Base-by-base conservation (phyloP, 2,113 vertebrate genomes). In the Tenrec ecaudatus region DNA sequence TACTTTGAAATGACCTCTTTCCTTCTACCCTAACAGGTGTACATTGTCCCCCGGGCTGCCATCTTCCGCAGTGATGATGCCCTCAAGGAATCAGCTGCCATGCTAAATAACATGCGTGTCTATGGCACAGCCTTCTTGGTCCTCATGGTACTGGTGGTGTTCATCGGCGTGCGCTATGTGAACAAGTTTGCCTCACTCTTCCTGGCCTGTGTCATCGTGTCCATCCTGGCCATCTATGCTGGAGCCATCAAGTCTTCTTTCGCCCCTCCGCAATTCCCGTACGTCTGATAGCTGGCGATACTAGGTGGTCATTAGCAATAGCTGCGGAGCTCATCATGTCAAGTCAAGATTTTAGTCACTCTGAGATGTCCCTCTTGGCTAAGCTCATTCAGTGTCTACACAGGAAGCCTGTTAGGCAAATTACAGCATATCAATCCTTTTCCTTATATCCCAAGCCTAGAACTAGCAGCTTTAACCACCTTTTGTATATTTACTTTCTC, bases 101-200 rank as follows among this genome's bases (percentile, higher is more conserved):
- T 99, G 98, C 95, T 99, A 89, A 99, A 99, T 95, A 99, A 99
- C 97, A 99, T 99, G 99, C 98, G 99, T 0, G 97, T 99, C 23
- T 99, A 99, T 69, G 99, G 99, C 96, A 98, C 98, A 19, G 97
- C 99, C 94, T 99, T 98, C 92, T 97, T 99, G 86, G 95, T 99
- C 69, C 97, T 99, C n/a, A 98, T 99, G 99, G 98, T 98, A 0
- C 53, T 99, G 95, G 98, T 99, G 96, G 99, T 99, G 5, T 99
- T 99, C 11, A 99, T 99, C 38, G 99, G 99, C 0, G 99, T 99
- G 3, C 99, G 99, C 93, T 99, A 99, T 16, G 99, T 99, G 88
- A 99, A 99, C 98, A 99, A 99, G 94, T 98, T 99, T 94, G 99
- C 99, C 36, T 99, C 99, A 0, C 96, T 99, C 86, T 99, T 99